Base-by-base conservation (phyloP, 2,797 vertebrate genomes). In the Rousettus madagascariensis region DNA sequence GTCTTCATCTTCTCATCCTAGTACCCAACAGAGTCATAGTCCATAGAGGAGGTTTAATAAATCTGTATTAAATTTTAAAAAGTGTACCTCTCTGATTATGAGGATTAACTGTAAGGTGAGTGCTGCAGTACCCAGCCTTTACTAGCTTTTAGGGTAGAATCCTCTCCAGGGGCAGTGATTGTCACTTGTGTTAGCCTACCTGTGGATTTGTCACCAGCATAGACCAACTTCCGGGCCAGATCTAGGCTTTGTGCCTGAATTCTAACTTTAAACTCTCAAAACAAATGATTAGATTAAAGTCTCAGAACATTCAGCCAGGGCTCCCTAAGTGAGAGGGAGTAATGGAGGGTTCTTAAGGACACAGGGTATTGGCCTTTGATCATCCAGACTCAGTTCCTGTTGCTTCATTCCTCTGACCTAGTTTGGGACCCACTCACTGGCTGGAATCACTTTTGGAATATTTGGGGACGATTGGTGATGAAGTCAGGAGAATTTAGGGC, bases 291-390 rank as follows among this genome's bases (percentile, higher is more conserved):
- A 36, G 4, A 87, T 33, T 24, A 28, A 66, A n/a, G 49, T 9
- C 59, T 86, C 3, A 22, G 22, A 13, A 33, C 28, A 19, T 5
- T 9, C 2, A 0, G 0, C 22, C 19, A 36, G 4, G 61, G 20
- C 1, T 87, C 3, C 53, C 38, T 46, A 22, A 20, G 10, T 55
- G 24, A 5, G 17, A 68, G 15, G 38, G 24, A 30, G 33, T 0
- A 8, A n/a, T 17, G 17, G 33, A 33, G 28, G 1, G 2, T 41
- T 57, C 28, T 12, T 30, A 20, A 28, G 12, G 19, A 7, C 3
- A n/a, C 71, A 49, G 30, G 26, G 71, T 46, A 20, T 49, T 49
- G 28, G 28, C 30, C 17, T 86, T 11, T 38, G 3, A 10, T 51
- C 36, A 36, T 24, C 6, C 36, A 22, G 53, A 57, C 5, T 7